These are phyloP conservation scores for Diachrysia chrysitis DNA, from an alignment of 2,888 invertebrate genomes.

Conservation along the genomic window DNA sequence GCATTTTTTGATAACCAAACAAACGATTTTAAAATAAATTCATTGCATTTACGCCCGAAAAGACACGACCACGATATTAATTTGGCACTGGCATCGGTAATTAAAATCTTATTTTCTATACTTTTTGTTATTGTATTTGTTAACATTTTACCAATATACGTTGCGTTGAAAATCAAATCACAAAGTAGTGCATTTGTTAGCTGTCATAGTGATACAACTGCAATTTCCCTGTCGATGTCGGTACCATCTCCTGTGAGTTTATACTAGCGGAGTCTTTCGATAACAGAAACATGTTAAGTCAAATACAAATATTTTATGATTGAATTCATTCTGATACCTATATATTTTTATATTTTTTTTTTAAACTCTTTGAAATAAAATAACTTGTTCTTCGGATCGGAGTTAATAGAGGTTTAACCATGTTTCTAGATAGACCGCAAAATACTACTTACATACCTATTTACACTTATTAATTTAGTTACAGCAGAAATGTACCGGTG, in stretches of 20 bases:
- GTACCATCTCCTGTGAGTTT: conserved; percentile 31
- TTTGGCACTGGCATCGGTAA: not conserved
- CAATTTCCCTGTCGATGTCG: conserved; percentile 45
- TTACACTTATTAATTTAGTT: not conserved
- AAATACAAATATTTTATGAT: not conserved
- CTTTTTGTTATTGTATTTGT: not conserved
- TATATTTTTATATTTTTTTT: too few species aligned
- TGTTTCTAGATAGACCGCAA: too few species aligned
- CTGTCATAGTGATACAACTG: conserved; percentile 22
- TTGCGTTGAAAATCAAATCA: not conserved
- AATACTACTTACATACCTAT: too few species aligned
- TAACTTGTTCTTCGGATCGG: too few species aligned
- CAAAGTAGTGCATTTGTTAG: conserved; percentile 13
- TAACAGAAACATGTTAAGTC: not conserved
- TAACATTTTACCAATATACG: not conserved
- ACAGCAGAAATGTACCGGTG: too few species aligned
- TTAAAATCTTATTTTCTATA: not conserved
- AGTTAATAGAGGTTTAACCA: too few species aligned
- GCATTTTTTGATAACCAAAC: too few species aligned
- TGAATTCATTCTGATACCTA: too few species aligned
- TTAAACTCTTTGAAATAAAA: too few species aligned
- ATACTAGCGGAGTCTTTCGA: not conserved
- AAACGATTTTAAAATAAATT: too few species aligned
- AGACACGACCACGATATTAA: not conserved
- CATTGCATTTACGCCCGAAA: too few species aligned